phyloP scores from a whole-genome alignment of 2,113 vertebrate species.

The Muscicapa adusta region DNA sequence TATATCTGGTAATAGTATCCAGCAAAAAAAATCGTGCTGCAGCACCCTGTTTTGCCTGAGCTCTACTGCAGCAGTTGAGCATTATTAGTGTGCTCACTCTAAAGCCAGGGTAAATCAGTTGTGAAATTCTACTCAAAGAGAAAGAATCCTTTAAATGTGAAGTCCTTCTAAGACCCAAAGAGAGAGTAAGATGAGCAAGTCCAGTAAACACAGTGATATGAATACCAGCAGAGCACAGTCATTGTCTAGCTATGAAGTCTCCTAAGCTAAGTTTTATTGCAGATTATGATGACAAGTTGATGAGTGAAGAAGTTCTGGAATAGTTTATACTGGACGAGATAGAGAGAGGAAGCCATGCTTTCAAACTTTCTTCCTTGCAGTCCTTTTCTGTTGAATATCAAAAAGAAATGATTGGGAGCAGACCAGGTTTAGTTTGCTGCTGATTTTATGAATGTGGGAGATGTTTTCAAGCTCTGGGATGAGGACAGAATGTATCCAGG shows the following conservation, averaged over 20 bases:
- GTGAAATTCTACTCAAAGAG: not conserved
- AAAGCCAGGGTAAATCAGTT: not conserved
- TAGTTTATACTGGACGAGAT: not conserved
- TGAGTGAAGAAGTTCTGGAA: not conserved
- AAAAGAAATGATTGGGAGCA: not conserved
- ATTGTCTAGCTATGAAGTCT: not conserved
- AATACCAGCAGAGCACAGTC: not conserved
- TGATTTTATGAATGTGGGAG: not conserved
- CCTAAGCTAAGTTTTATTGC: not conserved
- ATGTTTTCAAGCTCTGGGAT: not conserved
- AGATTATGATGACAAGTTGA: not conserved
- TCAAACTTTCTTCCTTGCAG: not conserved
- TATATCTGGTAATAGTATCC: not conserved
- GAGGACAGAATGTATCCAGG: not conserved
- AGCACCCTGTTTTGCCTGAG: not conserved
- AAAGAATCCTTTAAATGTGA: not conserved
- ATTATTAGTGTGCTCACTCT: not conserved
- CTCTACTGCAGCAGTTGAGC: not conserved
- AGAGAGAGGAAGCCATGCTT: not conserved
- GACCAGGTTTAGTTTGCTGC: not conserved
- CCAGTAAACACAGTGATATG: not conserved
- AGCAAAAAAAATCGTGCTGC: not conserved
- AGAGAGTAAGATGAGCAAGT: not conserved
- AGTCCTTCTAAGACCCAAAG: not conserved
- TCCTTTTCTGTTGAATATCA: not conserved